These are phyloP conservation scores for Falco peregrinus DNA, from an alignment of 2,797 vertebrate genomes.

Conservation along the genomic window DNA sequence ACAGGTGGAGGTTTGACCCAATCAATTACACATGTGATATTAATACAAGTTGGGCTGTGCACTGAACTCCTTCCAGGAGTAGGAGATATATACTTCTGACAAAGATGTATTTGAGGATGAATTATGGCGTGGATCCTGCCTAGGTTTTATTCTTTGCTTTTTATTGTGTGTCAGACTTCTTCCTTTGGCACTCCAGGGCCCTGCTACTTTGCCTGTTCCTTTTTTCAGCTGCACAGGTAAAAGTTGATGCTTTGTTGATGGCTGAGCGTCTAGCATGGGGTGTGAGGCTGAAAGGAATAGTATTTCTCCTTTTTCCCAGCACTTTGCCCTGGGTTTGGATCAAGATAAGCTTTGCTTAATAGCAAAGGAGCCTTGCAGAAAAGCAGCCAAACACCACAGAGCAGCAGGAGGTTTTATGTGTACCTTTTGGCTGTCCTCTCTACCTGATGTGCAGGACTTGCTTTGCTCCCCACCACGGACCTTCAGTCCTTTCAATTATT, in stretches of 20 bases:
- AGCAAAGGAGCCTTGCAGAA: not conserved
- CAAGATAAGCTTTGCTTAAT: not conserved
- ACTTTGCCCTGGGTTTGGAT: not conserved
- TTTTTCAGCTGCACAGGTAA: not conserved
- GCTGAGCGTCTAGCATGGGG: not conserved
- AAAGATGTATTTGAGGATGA: not conserved
- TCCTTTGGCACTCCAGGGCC: not conserved
- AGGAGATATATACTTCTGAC: not conserved
- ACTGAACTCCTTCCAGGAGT: not conserved
- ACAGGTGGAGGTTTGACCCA: not conserved
- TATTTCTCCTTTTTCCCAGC: not conserved
- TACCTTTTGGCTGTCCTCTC: not conserved
- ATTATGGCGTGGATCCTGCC: not conserved
- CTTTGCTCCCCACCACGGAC: not conserved
- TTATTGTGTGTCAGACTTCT: not conserved
- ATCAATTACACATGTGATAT: not conserved
- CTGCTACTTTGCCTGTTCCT: not conserved
- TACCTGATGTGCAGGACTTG: not conserved
- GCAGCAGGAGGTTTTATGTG: not conserved
- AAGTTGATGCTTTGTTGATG: not conserved
- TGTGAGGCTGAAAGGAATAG: not conserved
- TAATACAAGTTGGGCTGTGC: not conserved
- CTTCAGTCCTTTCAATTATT: not conserved
- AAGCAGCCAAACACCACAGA: not conserved
- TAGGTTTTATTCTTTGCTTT: not conserved